Conservation (phyloP, 2,797 vertebrate genomes). For the Neopelma chrysocephalum region DNA sequence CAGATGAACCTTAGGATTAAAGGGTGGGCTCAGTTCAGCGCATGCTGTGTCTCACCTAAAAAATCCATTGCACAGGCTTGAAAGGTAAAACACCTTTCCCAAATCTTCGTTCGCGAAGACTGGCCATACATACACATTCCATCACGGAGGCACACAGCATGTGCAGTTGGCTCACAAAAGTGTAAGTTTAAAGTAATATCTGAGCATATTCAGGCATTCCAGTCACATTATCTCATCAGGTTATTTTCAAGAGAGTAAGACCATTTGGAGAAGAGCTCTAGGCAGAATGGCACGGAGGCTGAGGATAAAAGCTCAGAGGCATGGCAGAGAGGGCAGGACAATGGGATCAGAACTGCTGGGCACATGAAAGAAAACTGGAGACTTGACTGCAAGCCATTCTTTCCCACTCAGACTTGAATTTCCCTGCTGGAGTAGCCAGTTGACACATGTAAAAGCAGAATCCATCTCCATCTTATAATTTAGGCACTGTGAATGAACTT, state of each 20-base stretch:
- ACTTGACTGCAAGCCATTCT: background rate
- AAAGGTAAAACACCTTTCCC: too few species aligned
- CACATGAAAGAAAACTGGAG: background rate
- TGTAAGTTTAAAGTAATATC: background rate
- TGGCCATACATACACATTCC: too few species aligned
- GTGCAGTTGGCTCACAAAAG: background rate
- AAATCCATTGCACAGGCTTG: too few species aligned
- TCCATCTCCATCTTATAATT: background rate
- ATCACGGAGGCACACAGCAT: accelerated
- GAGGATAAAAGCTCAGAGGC: background rate
- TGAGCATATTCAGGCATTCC: background rate
- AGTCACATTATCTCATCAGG: background rate
- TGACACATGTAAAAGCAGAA: background rate
- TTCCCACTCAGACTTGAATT: background rate
- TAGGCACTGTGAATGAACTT: background rate
- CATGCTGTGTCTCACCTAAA: too few species aligned
- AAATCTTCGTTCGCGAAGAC: too few species aligned
- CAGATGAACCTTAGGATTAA: too few species aligned
- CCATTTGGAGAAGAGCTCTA: background rate
- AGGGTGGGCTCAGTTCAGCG: too few species aligned
- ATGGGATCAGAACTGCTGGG: background rate
- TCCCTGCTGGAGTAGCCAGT: background rate
- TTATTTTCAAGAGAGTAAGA: background rate
- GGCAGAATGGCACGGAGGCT: background rate
- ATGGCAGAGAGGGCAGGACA: background rate